phyloP scores from a whole-genome alignment of 2,888 invertebrate genomes.

The Tenthredo amoena region DNA sequence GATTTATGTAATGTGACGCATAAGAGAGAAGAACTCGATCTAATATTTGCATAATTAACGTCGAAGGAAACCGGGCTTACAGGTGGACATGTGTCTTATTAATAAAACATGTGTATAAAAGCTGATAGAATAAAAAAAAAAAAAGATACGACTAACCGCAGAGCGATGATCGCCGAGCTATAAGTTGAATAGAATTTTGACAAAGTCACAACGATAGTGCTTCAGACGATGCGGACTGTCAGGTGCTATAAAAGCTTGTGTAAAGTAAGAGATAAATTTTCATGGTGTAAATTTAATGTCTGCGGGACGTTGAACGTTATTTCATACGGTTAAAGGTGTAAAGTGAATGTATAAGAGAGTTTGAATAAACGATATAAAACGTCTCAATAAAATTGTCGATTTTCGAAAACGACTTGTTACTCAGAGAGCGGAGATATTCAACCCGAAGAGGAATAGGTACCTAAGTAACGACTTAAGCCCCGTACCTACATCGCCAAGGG shows the following conservation, averaged over 20 bases:
- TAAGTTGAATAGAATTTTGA: constrained; percentile 20
- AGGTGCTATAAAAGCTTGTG: constrained; percentile 11
- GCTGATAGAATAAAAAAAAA: constrained; percentile 8
- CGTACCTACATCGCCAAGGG: constrained; percentile 38
- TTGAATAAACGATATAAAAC: constrained; percentile 39
- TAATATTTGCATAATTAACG: constrained; percentile 47
- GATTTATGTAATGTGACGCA: neutral
- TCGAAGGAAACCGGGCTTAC: constrained; percentile 39
- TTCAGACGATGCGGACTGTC: neutral
- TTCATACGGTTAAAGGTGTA: neutral
- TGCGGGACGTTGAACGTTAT: neutral
- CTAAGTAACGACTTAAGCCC: constrained; percentile 39
- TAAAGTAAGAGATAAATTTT: constrained; percentile 24
- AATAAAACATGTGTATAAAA: constrained; percentile 35
- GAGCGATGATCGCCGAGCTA: neutral
- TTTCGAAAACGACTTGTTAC: constrained; percentile 21
- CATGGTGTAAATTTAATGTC: neutral
- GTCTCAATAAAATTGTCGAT: constrained; percentile 47
- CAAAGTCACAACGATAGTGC: neutral
- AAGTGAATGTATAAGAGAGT: neutral
- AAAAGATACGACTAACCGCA: neutral
- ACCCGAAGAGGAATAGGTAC: constrained; percentile 18
- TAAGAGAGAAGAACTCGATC: constrained; percentile 12
- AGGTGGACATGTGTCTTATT: constrained; percentile 23
- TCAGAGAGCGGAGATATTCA: neutral